Evolutionary conservation across 2,797 vertebrate species (phyloP), one percentile per base, ranked within the genome.

Genomic region (Staurois parvus): DNA sequence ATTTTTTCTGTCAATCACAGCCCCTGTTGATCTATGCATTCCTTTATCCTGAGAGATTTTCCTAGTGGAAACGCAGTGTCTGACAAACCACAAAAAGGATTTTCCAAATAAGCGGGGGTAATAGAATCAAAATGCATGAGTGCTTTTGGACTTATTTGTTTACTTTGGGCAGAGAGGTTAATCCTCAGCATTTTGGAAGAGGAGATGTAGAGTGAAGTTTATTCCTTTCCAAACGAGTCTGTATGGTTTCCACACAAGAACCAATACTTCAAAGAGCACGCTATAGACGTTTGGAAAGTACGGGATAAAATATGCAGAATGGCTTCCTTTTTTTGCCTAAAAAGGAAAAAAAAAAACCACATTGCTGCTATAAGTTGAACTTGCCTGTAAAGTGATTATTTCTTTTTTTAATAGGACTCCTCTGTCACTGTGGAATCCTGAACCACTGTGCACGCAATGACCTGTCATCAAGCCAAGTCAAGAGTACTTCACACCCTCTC

Each of bases 1-100:
- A 90, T 90, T 92, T 88, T 90, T 30, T 45, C 83, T 89, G 88
- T 90, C 90, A 91, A 89, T 92, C 91, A 92, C 2, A 37, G 34
- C 72, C 29, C 56, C 12, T 73, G 80, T 76, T 78, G 85, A 72
- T 83, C 17, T 86, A 82, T 48, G 68, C 85, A 73, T 83, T 83
- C 79, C 75, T 86, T 83, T 78, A 86, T 83, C 80, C 85, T 78
- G 40, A 83, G 68, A 78, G 80, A 73, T 76, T 83, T 86, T 86
- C 85, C 85, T 78, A 79, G 85, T 79, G 85, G 80, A 79, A 78
- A 56, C 3, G 79, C 73, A 77, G 52, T 24, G 73, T 86, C 85
- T 86, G 75, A 86, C 85, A 86, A 67, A 72, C 79, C 85, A 79
- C 85, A 86, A 67, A 86, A 79, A 86, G 85, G 85, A 86, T 86